These are phyloP conservation scores for Tupaia tana DNA, from an alignment of 2,113 vertebrate species.

Conservation along the genomic window DNA sequence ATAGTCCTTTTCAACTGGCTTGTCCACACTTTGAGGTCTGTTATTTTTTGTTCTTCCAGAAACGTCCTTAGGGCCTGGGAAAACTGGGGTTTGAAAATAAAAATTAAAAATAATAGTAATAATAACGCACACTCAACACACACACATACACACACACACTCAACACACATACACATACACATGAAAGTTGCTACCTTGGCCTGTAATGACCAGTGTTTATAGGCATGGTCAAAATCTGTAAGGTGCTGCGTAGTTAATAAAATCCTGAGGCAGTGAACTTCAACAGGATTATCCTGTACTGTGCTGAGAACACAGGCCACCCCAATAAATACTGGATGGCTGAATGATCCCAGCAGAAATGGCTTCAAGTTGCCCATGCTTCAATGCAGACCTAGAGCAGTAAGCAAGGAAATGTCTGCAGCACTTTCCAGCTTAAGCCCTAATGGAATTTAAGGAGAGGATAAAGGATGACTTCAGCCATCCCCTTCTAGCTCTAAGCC, in stretches of 20 bases:
- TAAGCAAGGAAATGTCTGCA: background rate
- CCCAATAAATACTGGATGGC: background rate
- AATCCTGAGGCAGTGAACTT: slow-evolving; percentile 16
- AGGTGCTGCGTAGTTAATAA: background rate
- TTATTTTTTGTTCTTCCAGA: slow-evolving; percentile 93
- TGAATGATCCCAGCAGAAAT: slow-evolving; percentile 15
- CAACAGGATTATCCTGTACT: background rate
- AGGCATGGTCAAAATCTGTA: background rate
- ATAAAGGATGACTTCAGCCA: slow-evolving; percentile 37
- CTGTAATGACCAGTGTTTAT: background rate
- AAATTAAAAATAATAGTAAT: slow-evolving; percentile 14
- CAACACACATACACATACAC: background rate
- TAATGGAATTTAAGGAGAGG: slow-evolving; percentile 11
- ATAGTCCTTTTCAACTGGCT: slow-evolving; percentile 98
- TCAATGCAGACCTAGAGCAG: background rate
- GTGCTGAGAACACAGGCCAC: background rate
- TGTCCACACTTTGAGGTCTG: slow-evolving; percentile 97
- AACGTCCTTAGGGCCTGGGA: slow-evolving; percentile 90
- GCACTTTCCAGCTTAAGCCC: background rate
- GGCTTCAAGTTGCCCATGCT: background rate
- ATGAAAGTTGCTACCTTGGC: background rate
- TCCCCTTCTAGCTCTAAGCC: slow-evolving; percentile 35
- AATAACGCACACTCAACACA: background rate
- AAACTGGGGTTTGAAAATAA: slow-evolving; percentile 86
- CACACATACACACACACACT: background rate